phyloP scores from a whole-genome alignment of 53 echinoderm and acorn worm species.

The Arbacia lixula region DNA sequence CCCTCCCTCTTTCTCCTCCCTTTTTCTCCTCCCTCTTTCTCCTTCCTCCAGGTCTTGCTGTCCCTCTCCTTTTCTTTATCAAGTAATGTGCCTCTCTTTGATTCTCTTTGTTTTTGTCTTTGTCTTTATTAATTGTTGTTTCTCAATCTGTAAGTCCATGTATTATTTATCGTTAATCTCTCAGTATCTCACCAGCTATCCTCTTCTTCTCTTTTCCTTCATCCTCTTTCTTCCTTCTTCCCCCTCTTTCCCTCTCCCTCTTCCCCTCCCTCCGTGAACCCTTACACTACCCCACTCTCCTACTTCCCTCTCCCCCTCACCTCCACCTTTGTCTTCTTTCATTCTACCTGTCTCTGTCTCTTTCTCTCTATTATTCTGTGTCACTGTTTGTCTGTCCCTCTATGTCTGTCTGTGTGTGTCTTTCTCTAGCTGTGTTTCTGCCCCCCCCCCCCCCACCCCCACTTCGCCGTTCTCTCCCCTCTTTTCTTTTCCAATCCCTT shows the following conservation, averaged over 20 bases:
- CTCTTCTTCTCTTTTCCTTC: background rate
- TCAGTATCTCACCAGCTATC: background rate
- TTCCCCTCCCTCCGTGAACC: background rate
- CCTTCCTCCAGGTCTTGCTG: background rate
- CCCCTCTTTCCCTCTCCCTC: background rate
- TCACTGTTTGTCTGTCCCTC: background rate
- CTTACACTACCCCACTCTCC: background rate
- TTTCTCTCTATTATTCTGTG: background rate
- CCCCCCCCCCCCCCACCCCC: background rate
- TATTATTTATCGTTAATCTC: too few species aligned
- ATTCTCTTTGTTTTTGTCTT: background rate
- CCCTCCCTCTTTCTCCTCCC: background rate
- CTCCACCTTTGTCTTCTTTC: background rate
- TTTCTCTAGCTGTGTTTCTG: too few species aligned
- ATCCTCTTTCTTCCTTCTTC: background rate
- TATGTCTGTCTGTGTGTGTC: background rate
- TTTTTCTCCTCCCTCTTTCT: background rate
- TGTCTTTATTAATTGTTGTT: too few species aligned
- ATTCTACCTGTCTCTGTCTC: background rate
- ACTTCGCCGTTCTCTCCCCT: background rate
- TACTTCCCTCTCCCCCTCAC: too few species aligned
- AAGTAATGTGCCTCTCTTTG: background rate
- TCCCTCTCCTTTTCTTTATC: background rate
- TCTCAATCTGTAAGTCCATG: too few species aligned
- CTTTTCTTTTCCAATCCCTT: background rate